A percentile compares a stretch with the other conserved stretches of the same genome.
Conservation (phyloP, 2,113 vertebrate species). For the Stigmatopora nigra region DNA sequence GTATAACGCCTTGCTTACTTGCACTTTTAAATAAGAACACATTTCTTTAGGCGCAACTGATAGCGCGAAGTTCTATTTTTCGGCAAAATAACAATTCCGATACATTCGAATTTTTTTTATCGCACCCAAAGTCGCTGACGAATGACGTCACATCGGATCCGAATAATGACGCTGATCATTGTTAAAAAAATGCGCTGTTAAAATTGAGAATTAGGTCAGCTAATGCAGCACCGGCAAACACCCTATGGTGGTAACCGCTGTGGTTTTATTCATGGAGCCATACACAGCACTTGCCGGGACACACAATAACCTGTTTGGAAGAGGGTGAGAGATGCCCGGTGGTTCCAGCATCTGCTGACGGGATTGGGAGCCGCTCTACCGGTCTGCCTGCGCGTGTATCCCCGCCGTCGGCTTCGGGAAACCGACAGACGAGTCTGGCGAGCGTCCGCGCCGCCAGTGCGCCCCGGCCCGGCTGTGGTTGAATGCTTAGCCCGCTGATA, state of each 20-base stretch:
- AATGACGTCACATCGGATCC: slow-evolving; percentile 72
- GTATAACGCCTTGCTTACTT: neutral
- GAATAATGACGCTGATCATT: slow-evolving; percentile 72
- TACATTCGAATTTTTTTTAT: neutral
- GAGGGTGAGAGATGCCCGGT: slow-evolving; percentile 45
- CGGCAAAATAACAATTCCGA: neutral
- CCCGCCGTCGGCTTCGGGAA: slow-evolving; percentile 22
- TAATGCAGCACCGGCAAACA: neutral
- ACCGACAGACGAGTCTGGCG: slow-evolving; percentile 3
- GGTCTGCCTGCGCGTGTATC: slow-evolving; percentile 35
- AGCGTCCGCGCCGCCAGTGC: slow-evolving; percentile 1
- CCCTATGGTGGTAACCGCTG: neutral
- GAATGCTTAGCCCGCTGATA: slow-evolving; percentile 24
- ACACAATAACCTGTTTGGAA: slow-evolving; percentile 32
- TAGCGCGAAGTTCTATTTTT: too few species aligned
- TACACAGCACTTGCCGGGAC: slow-evolving; percentile 2
- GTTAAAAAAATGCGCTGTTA: slow-evolving; percentile 62
- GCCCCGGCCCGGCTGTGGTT: slow-evolving; percentile 20
- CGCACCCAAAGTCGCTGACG: slow-evolving; percentile 58
- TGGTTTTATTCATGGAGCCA: neutral
- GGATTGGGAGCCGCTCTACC: slow-evolving; percentile 46
- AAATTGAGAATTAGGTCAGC: slow-evolving; percentile 63
- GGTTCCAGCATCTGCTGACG: slow-evolving; percentile 51
- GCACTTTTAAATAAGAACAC: neutral
- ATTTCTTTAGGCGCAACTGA: neutral